Conservation (phyloP, 2,888 invertebrate species). For the Arrhopalites spinosus region DNA sequence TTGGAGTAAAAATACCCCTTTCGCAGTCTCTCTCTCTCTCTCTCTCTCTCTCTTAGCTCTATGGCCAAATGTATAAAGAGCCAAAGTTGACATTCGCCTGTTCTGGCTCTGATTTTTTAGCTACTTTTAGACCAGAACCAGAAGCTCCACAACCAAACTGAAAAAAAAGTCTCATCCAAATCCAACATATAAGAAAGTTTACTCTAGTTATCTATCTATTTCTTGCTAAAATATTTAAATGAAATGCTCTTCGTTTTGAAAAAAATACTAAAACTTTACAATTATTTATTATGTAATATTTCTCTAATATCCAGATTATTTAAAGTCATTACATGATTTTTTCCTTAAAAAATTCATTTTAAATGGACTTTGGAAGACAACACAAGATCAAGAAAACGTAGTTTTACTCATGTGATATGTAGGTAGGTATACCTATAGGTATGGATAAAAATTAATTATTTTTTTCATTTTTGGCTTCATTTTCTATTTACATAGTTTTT, state of each 20-base stretch:
- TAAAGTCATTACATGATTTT: background rate
- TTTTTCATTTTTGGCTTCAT: too few species aligned
- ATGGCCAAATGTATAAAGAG: background rate
- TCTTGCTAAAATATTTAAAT: background rate
- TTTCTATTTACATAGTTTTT: too few species aligned
- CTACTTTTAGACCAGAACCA: constrained; percentile 1
- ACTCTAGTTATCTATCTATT: background rate
- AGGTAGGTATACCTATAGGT: too few species aligned
- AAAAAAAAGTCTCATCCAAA: constrained; percentile 35
- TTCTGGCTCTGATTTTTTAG: background rate
- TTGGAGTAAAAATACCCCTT: too few species aligned
- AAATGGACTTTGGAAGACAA: too few species aligned
- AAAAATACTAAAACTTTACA: background rate
- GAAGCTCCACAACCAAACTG: background rate
- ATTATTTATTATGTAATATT: background rate
- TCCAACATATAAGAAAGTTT: background rate
- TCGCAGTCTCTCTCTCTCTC: too few species aligned
- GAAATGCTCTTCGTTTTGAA: background rate
- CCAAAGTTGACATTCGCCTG: constrained; percentile 2
- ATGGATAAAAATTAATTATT: too few species aligned
- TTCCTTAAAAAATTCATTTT: background rate
- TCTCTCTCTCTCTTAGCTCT: background rate
- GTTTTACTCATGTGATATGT: too few species aligned
- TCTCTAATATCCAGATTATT: background rate
- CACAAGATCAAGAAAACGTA: too few species aligned